phyloP scores from a whole-genome alignment of 64 coral and sea anemone genomes.

The Dendrophyllia cribrosa region DNA sequence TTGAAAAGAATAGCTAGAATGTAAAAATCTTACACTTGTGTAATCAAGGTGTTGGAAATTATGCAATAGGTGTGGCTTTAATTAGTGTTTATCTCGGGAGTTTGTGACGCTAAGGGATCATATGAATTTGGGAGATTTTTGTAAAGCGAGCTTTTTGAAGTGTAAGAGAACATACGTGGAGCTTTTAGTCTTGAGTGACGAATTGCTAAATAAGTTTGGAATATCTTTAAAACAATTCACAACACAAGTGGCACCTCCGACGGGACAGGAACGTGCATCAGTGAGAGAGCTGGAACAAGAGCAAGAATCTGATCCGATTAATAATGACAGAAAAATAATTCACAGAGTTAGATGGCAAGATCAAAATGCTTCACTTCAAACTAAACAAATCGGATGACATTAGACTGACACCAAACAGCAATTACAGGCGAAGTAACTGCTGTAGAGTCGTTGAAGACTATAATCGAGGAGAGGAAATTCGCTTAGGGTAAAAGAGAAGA shows the following conservation, averaged over 20 bases:
- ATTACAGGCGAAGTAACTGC: neutral
- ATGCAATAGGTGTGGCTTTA: too few relatives aligned
- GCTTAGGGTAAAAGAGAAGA: constrained; percentile 67
- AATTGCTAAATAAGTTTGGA: too few relatives aligned
- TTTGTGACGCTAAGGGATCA: too few relatives aligned
- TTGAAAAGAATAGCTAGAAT: too few relatives aligned
- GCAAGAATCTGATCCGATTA: neutral
- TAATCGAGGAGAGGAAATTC: constrained; percentile 19
- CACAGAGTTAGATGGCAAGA: constrained; percentile 21
- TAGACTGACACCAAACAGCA: too few relatives aligned
- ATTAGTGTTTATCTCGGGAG: too few relatives aligned
- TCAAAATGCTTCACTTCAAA: constrained; percentile 41
- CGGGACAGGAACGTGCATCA: neutral
- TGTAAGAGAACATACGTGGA: too few relatives aligned
- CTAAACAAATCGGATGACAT: constrained; percentile 36
- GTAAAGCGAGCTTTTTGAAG: too few relatives aligned
- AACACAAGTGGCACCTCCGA: neutral
- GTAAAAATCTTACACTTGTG: too few relatives aligned
- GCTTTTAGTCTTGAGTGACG: too few relatives aligned
- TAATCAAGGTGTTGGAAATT: too few relatives aligned
- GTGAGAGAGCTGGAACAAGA: neutral
- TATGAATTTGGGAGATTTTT: too few relatives aligned
- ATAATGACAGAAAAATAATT: constrained; percentile 29
- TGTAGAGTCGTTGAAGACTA: constrained; percentile 26
- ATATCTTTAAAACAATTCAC: neutral